Evolutionary conservation across 1,140 invertebrate genomes (phyloP).

Genomic region (Odontomachus brunneus): DNA sequence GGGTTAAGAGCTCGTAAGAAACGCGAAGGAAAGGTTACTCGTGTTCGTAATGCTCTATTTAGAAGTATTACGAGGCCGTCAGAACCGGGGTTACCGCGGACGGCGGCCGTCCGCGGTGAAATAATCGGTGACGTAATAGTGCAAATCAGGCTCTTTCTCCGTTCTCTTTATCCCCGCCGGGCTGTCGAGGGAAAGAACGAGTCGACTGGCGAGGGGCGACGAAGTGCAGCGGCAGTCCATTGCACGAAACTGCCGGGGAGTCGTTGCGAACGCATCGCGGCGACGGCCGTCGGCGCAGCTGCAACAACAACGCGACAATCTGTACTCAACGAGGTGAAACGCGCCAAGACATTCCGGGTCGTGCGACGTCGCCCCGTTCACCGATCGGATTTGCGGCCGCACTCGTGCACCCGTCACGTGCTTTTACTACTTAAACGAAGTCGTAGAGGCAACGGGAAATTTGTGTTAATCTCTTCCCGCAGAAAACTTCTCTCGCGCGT

Average conservation of each 20-base stretch:
- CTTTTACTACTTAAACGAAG: not conserved
- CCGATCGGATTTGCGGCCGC: conserved; percentile 31
- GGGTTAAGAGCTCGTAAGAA: not conserved
- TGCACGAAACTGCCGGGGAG: conserved; percentile 61
- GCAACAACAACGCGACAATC: conserved; percentile 57
- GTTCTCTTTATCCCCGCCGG: conserved; percentile 33
- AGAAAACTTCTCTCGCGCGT: not conserved
- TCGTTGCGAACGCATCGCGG: conserved; percentile 49
- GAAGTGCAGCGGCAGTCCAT: conserved; percentile 31
- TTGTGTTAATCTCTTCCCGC: not conserved
- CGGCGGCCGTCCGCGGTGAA: conserved; percentile 63
- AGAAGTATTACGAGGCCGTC: conserved; percentile 61
- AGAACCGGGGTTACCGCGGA: conserved; percentile 37
- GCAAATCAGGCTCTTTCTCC: conserved; percentile 67
- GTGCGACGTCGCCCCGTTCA: not conserved
- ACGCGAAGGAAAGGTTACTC: not conserved
- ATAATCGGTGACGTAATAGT: conserved; percentile 71
- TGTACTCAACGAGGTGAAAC: conserved; percentile 47
- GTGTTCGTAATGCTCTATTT: conserved; percentile 53
- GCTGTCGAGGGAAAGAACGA: conserved; percentile 47
- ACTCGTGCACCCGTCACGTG: not conserved
- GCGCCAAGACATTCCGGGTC: conserved; percentile 57
- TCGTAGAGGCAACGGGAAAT: not conserved
- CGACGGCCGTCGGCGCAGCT: conserved; percentile 35
- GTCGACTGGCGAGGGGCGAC: not conserved